phyloP scores from a whole-genome alignment of 2,113 vertebrate species.

The Eubucco bourcierii region DNA sequence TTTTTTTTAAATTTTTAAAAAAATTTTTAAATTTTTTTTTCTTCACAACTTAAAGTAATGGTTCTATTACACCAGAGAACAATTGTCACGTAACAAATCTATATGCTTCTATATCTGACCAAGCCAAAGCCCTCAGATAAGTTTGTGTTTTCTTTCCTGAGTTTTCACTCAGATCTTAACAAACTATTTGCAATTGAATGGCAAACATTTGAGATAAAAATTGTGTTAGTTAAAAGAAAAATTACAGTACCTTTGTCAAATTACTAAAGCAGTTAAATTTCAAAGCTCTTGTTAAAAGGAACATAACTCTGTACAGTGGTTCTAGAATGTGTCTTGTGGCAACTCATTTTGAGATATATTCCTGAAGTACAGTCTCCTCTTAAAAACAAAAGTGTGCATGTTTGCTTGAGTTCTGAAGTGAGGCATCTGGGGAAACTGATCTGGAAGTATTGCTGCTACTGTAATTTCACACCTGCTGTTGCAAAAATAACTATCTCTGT shows the following conservation, averaged over 20 bases:
- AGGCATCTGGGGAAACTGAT: constrained; percentile 7
- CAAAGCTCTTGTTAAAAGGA: not conserved
- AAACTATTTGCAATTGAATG: not conserved
- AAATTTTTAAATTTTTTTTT: too few species aligned
- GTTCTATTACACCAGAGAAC: not conserved
- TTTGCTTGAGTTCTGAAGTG: not conserved
- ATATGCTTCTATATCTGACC: not conserved
- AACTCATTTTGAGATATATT: not conserved
- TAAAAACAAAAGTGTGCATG: not conserved
- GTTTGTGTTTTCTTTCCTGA: not conserved
- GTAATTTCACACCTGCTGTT: constrained; percentile 55
- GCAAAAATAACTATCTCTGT: constrained; percentile 56
- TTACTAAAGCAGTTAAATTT: not conserved
- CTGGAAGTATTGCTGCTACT: constrained; percentile 35
- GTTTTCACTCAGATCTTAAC: not conserved
- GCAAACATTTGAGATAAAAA: not conserved
- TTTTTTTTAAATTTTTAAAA: too few species aligned
- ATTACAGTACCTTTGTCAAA: not conserved
- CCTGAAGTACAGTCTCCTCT: not conserved
- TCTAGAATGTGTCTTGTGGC: not conserved
- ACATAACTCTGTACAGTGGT: not conserved
- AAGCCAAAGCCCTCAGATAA: not conserved
- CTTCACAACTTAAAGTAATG: not conserved
- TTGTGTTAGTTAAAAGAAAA: not conserved
- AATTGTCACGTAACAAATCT: not conserved